Conservation (phyloP, 2,888 invertebrate species). For the Galerucella calmariensis region DNA sequence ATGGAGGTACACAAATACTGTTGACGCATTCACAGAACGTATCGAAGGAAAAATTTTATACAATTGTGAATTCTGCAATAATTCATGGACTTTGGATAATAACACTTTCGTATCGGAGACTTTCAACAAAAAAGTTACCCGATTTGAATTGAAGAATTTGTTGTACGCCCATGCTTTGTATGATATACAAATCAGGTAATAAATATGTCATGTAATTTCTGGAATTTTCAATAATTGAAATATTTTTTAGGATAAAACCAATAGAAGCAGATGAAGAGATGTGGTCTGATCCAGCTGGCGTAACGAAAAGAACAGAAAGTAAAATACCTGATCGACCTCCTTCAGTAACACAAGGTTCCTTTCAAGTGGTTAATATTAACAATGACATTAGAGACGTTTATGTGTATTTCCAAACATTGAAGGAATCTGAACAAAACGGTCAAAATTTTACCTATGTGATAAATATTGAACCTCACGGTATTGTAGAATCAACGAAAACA, state of each 20-base stretch:
- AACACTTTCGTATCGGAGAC: neutral
- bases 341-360: slow-evolving; percentile 77
- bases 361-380: slow-evolving; percentile 67
- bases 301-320: slow-evolving; percentile 72
- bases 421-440: slow-evolving; percentile 77
- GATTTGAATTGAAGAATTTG: slow-evolving; percentile 66
- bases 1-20: slow-evolving; percentile 66
- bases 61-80: slow-evolving; percentile 66
- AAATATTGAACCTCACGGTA: slow-evolving; percentile 58
- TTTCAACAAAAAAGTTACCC: slow-evolving; percentile 33
- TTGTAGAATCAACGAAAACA: slow-evolving; percentile 69
- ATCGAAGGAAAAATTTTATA: slow-evolving; percentile 67
- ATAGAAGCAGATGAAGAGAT: slow-evolving; percentile 66
- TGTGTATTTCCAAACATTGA: slow-evolving; percentile 84
- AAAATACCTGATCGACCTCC: slow-evolving; percentile 75
- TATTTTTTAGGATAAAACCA: slow-evolving; percentile 68
- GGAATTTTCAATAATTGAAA: neutral
- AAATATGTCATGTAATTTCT: neutral
- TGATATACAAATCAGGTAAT: slow-evolving; percentile 73
- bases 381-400: slow-evolving; percentile 64
- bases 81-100: slow-evolving; percentile 60
- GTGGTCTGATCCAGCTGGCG: slow-evolving; percentile 77
- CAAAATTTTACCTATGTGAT: slow-evolving; percentile 77
- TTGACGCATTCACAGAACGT: slow-evolving; percentile 67
- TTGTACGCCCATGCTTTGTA: slow-evolving; percentile 77